phyloP scores from a whole-genome alignment of 2,797 vertebrate species.

The Mico argentatus region DNA sequence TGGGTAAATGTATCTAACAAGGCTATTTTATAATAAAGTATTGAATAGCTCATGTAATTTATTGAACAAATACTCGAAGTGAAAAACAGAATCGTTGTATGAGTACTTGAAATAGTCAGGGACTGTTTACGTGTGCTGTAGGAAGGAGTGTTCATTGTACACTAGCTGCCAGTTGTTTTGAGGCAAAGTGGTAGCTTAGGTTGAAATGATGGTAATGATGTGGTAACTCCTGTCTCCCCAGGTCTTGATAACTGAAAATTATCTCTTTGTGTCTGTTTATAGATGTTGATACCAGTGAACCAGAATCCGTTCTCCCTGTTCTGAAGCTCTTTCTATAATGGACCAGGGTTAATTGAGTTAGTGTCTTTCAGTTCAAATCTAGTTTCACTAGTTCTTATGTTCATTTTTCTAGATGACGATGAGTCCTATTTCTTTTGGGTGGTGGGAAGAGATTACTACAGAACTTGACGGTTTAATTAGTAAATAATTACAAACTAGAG shows the following conservation, averaged over 20 bases:
- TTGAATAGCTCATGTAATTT: not conserved
- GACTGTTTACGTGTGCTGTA: not conserved
- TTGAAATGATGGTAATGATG: conserved; percentile 79
- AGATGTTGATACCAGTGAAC: conserved; percentile 59
- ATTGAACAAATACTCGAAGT: not conserved
- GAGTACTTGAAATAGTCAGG: not conserved
- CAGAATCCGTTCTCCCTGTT: conserved; percentile 44
- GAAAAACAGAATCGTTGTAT: not conserved
- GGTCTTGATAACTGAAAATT: conserved; percentile 71
- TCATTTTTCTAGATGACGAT: conserved; percentile 12
- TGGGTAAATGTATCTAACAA: not conserved
- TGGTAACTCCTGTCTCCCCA: conserved; percentile 68
- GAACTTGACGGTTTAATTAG: not conserved
- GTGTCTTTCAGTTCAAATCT: conserved; percentile 27
- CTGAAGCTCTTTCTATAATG: not conserved
- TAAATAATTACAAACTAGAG: not conserved
- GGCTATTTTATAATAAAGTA: not conserved
- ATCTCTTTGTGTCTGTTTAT: conserved; percentile 68
- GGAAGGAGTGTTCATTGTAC: conserved; percentile 77
- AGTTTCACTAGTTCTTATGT: conserved; percentile 20
- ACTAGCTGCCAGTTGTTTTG: conserved; percentile 71
- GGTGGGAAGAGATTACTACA: not conserved
- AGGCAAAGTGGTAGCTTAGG: conserved; percentile 72
- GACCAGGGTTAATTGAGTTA: conserved; percentile 1
- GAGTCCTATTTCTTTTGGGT: not conserved